Percentiles rank a stretch among this genome's conserved stretches.
These are phyloP conservation scores for Cairina moschata DNA, from an alignment of 2,113 vertebrate genomes.

Conservation along the genomic window DNA sequence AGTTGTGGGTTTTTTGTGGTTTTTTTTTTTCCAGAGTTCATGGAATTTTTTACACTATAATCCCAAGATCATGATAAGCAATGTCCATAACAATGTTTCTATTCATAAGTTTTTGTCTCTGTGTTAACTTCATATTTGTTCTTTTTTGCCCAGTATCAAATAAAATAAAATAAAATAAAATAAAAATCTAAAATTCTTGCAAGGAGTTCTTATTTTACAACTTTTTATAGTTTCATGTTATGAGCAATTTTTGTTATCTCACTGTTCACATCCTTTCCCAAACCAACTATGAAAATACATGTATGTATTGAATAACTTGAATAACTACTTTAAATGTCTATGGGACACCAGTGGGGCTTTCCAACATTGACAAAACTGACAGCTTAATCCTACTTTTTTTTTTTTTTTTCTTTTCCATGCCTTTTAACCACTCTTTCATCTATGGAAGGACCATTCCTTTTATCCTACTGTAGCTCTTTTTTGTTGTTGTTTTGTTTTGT, in stretches of 20 bases:
- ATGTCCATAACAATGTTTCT: neutral
- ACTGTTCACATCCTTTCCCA: neutral
- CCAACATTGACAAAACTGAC: neutral
- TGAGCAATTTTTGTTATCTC: neutral
- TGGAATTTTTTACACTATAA: neutral
- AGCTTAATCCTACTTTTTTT: constrained; percentile 43
- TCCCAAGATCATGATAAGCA: neutral
- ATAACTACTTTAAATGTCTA: neutral
- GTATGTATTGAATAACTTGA: no score
- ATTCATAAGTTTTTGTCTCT: neutral
- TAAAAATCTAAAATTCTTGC: neutral
- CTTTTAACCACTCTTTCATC: constrained; percentile 51
- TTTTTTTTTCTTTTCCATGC: neutral
- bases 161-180: neutral
- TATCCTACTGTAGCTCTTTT: constrained; percentile 9
- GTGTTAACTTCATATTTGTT: neutral
- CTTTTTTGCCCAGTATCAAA: neutral
- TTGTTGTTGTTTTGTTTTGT: no score
- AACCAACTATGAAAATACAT: neutral
- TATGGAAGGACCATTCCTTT: constrained; percentile 31
- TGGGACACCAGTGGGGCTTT: neutral
- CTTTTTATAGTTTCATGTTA: neutral
- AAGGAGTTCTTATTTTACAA: neutral
- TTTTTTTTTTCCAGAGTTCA: neutral
- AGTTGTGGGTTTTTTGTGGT: neutral